Conservation (phyloP, 64 coral and sea anemone genomes). For the Pocillopora damicornis region DNA sequence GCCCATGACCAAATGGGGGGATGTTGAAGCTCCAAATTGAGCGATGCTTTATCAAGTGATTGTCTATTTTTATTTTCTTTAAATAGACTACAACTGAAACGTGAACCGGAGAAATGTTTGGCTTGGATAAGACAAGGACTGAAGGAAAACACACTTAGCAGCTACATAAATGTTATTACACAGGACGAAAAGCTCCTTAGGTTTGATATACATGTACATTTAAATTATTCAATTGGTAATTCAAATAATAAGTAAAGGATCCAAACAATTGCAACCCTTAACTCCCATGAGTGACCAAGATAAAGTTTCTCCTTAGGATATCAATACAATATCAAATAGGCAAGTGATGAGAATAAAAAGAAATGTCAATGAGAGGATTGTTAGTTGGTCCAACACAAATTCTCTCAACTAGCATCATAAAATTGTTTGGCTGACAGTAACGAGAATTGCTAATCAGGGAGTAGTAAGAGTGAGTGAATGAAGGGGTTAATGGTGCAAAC, state of each 20-base stretch:
- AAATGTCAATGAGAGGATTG: too few relatives aligned
- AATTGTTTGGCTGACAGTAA: too few relatives aligned
- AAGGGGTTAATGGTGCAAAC: too few relatives aligned
- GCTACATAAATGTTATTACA: slow-evolving; percentile 74
- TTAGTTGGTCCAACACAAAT: too few relatives aligned
- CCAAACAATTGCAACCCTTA: background rate
- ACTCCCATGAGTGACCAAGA: background rate
- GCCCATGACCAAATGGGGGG: too few relatives aligned
- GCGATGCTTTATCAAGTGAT: background rate
- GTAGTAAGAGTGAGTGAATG: too few relatives aligned
- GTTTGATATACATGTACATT: background rate
- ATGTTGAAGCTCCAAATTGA: background rate
- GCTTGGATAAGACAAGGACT: slow-evolving; percentile 73
- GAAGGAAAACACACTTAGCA: slow-evolving; percentile 69
- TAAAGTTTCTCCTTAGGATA: too few relatives aligned
- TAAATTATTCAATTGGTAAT: background rate
- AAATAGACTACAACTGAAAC: slow-evolving; percentile 34
- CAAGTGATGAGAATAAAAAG: too few relatives aligned
- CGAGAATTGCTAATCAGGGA: too few relatives aligned
- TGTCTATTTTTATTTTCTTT: background rate
- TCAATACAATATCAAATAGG: too few relatives aligned
- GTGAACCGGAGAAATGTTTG: slow-evolving; percentile 62
- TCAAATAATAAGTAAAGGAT: background rate
- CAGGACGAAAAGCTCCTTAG: slow-evolving; percentile 72
- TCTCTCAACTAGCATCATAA: too few relatives aligned